These are phyloP conservation scores for Pomacea canaliculata DNA, from an alignment of 2,888 invertebrate species.

Conservation along the genomic window DNA sequence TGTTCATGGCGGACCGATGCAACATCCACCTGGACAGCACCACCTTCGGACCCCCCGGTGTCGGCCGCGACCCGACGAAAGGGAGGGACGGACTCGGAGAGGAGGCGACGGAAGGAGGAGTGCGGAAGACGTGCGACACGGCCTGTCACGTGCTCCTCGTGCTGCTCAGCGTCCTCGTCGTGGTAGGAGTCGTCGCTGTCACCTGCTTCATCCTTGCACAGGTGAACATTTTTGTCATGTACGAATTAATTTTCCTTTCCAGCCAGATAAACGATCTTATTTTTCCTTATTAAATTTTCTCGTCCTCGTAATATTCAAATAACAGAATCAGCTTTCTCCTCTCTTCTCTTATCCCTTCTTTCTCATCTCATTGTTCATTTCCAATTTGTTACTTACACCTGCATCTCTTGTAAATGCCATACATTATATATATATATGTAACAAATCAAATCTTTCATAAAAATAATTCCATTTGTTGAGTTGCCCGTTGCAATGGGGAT, in stretches of 20 bases:
- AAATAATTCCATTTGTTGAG: too few species aligned
- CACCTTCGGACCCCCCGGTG: neutral
- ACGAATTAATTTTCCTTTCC: neutral
- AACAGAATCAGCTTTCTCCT: too few species aligned
- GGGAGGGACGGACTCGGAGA: neutral
- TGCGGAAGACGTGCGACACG: constrained; percentile 33
- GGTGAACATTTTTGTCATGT: constrained; percentile 23
- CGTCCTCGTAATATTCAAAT: too few species aligned
- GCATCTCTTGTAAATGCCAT: too few species aligned
- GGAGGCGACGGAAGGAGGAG: constrained; percentile 13
- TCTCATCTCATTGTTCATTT: too few species aligned
- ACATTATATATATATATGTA: too few species aligned
- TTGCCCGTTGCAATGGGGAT: too few species aligned
- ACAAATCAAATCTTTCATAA: too few species aligned
- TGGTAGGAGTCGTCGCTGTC: constrained; percentile 29
- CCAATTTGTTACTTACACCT: too few species aligned
- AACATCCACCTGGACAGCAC: constrained; percentile 30
- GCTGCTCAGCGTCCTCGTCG: constrained; percentile 30
- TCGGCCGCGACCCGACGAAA: neutral
- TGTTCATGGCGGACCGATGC: constrained; percentile 41
- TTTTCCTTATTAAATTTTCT: too few species aligned
- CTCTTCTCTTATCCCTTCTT: too few species aligned
- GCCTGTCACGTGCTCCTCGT: constrained; percentile 36
- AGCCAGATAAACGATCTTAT: too few species aligned
- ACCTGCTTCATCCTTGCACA: constrained; percentile 29